Evolutionary conservation across 2,888 invertebrate genomes (phyloP).

Genomic region (Macrostomum cliftonense): DNA sequence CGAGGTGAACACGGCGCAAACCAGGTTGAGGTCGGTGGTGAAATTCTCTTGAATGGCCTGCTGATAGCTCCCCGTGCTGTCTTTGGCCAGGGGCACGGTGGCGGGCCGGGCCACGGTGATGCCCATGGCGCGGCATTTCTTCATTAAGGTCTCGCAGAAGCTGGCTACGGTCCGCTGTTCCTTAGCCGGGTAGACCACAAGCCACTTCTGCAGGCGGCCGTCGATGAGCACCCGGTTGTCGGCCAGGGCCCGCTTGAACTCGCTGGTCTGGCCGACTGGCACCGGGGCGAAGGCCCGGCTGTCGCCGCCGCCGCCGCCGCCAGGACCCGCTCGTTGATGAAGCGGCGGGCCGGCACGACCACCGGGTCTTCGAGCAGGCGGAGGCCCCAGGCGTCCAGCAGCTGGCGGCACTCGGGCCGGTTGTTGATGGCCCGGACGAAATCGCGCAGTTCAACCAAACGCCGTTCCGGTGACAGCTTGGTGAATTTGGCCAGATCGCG

Average conservation of each 20-base stretch:
- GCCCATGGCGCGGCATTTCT: conserved; percentile 45
- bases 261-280: no score
- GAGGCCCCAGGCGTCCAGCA: conserved; percentile 64
- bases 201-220: conserved; percentile 12
- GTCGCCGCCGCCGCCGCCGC: conserved; percentile 41
- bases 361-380: conserved; percentile 36
- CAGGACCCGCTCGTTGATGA: not conserved
- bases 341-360: conserved; percentile 15
- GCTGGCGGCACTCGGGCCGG: conserved; percentile 47
- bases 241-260: conserved; percentile 46
- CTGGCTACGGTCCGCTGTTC: not conserved
- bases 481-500: not conserved
- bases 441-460: conserved; percentile 50
- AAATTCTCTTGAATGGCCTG: conserved; percentile 18
- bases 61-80: conserved; percentile 47
- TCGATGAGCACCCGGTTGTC: conserved; percentile 26
- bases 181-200: conserved; percentile 1
- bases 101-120: conserved; percentile 48
- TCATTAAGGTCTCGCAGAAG: not conserved
- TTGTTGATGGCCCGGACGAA: conserved; percentile 37
- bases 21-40: conserved; percentile 45
- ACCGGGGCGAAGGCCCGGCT: conserved; percentile 30
- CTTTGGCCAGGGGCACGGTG: conserved; percentile 47
- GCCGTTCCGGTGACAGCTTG: conserved; percentile 53
- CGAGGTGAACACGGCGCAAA: conserved; percentile 61